Evolutionary conservation across 2,888 invertebrate genomes (phyloP).

Genomic region (Lasioglossum vierecki): DNA sequence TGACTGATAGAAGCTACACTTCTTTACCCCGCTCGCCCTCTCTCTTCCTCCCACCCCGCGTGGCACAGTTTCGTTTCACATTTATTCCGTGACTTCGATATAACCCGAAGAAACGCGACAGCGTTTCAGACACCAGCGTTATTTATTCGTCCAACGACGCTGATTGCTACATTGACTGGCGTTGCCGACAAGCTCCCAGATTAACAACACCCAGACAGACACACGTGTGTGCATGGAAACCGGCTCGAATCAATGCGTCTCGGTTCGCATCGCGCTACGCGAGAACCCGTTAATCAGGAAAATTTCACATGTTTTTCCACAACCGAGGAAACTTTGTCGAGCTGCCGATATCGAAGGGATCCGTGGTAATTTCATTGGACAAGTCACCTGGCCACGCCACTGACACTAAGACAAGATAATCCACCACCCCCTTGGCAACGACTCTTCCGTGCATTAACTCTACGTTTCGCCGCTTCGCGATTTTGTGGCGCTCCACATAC

Average conservation of each 20-base stretch:
- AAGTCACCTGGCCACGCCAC: not conserved
- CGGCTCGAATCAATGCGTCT: slow-evolving; percentile 17
- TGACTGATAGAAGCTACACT: slow-evolving; percentile 7
- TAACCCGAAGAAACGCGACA: slow-evolving; percentile 10
- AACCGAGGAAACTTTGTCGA: not conserved
- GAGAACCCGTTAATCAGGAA: slow-evolving; percentile 37
- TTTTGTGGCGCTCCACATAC: not conserved
- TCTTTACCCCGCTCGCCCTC: not conserved
- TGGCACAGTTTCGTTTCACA: not conserved
- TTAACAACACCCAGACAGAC: slow-evolving; percentile 8
- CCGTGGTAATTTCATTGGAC: not conserved
- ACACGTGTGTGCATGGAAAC: not conserved
- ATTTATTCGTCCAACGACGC: slow-evolving; percentile 37
- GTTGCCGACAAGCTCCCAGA: not conserved
- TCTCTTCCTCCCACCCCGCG: not conserved
- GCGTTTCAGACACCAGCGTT: slow-evolving; percentile 24
- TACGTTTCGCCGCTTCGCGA: not conserved
- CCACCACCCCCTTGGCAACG: not conserved
- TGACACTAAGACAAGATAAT: not conserved
- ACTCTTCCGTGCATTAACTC: not conserved
- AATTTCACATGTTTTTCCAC: not conserved
- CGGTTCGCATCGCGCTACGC: slow-evolving; percentile 15
- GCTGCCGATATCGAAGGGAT: not conserved
- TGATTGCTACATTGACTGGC: slow-evolving; percentile 38
- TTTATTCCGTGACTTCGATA: not conserved